Percentiles rank a stretch among this genome's conserved stretches.
These are phyloP conservation scores for Chelonoidis abingdonii DNA, from an alignment of 2,113 vertebrate species.

Conservation along the genomic window DNA sequence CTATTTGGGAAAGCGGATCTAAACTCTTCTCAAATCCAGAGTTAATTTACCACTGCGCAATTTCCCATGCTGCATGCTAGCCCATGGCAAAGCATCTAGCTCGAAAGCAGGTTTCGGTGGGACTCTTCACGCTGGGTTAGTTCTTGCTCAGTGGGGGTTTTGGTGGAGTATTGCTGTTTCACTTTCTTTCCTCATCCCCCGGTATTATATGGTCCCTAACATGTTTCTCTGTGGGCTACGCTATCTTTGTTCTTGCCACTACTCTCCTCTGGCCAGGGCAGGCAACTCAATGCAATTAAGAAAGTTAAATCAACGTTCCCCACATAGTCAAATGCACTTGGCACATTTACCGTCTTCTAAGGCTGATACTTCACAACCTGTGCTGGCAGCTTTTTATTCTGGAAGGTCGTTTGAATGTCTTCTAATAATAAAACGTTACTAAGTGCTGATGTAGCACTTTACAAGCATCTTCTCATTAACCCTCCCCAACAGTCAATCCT, in stretches of 20 bases:
- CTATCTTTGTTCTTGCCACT: background rate
- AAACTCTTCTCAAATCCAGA: background rate
- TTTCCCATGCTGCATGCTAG: background rate
- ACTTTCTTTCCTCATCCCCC: background rate
- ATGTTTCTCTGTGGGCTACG: background rate
- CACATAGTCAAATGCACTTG: background rate
- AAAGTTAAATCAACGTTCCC: background rate
- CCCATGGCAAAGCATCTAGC: background rate
- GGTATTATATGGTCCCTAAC: fast-evolving
- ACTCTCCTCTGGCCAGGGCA: background rate
- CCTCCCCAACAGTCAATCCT: conserved; percentile 8
- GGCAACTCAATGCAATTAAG: background rate
- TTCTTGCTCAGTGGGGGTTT: background rate
- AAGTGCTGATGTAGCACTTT: background rate
- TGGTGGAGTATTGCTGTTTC: background rate
- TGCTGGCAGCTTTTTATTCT: background rate
- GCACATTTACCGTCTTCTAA: background rate
- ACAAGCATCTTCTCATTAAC: background rate
- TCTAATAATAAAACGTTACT: conserved; percentile 39
- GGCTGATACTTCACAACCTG: background rate
- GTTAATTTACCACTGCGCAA: conserved; percentile 26
- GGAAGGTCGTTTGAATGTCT: conserved; percentile 22
- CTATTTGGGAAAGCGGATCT: background rate
- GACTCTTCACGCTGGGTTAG: background rate
- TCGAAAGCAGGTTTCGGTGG: background rate